Percentiles rank a stretch among this genome's conserved stretches.
phyloP scores from a whole-genome alignment of 2,797 vertebrate genomes.

The Passerculus sandwichensis region DNA sequence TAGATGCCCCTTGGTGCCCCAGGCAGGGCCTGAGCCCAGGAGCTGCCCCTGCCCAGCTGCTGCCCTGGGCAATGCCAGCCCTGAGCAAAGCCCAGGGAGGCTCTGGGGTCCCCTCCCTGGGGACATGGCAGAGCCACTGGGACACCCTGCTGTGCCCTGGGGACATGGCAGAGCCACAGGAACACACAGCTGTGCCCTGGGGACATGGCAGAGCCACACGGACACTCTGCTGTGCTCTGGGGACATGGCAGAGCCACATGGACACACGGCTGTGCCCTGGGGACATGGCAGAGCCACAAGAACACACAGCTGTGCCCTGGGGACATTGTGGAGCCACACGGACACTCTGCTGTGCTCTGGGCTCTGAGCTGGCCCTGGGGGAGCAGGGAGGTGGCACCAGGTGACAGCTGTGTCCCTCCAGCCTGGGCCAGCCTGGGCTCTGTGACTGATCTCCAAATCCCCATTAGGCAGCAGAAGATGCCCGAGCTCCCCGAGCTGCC shows the following conservation, averaged over 20 bases:
- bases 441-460: background rate
- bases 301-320: too few relatives aligned
- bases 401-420: accelerated
- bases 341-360: accelerated
- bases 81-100: background rate
- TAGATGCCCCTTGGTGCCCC: accelerated
- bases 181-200: background rate
- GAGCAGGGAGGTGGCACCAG: background rate
- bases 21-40: background rate
- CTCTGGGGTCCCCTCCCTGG: background rate
- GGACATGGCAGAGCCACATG: accelerated
- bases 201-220: too few relatives aligned
- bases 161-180: too few relatives aligned
- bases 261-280: background rate
- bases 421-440: accelerated
- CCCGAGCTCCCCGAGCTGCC: background rate
- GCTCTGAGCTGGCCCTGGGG: background rate
- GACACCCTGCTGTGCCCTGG: too few relatives aligned
- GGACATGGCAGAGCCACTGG: too few relatives aligned
- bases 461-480: background rate
- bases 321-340: too few relatives aligned
- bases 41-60: background rate
- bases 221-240: too few relatives aligned
- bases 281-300: too few relatives aligned
- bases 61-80: background rate